Conservation (phyloP, 2,113 vertebrate genomes). For the Bettongia penicillata region DNA sequence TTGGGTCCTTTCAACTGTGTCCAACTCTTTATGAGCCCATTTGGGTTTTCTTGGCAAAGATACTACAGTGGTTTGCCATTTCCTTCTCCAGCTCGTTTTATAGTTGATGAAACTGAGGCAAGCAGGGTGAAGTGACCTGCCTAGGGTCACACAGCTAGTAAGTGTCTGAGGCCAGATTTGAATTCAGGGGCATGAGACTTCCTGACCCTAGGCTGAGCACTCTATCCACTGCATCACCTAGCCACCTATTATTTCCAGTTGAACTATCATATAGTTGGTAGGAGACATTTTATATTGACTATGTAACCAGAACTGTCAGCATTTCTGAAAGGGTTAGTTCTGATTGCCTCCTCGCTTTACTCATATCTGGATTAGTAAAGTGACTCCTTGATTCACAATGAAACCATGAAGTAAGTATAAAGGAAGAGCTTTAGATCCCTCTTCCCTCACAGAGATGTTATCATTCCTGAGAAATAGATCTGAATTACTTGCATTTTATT, state of each 20-base stretch:
- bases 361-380: background rate
- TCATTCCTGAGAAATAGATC: background rate
- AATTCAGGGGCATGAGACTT: background rate
- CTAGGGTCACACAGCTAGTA: background rate
- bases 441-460: background rate
- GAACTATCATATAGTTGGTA: background rate
- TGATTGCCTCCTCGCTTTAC: background rate
- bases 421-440: background rate
- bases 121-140: too few species aligned
- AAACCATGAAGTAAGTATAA: background rate
- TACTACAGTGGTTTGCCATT: too few species aligned
- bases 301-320: background rate
- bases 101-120: too few species aligned
- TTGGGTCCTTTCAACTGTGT: too few species aligned
- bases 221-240: background rate
- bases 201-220: background rate
- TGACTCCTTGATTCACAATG: background rate
- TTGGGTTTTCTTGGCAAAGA: too few species aligned
- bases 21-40: too few species aligned
- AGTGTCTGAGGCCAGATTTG: background rate
- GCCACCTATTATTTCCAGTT: background rate
- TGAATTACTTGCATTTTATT: background rate
- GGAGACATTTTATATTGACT: background rate
- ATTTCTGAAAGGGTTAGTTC: background rate
- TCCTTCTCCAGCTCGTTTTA: too few species aligned